Evolutionary conservation across 64 coral and sea anemone species (phyloP), one percentile per base, ranked within the genome.

Genomic region (Anthopleura sola): DNA sequence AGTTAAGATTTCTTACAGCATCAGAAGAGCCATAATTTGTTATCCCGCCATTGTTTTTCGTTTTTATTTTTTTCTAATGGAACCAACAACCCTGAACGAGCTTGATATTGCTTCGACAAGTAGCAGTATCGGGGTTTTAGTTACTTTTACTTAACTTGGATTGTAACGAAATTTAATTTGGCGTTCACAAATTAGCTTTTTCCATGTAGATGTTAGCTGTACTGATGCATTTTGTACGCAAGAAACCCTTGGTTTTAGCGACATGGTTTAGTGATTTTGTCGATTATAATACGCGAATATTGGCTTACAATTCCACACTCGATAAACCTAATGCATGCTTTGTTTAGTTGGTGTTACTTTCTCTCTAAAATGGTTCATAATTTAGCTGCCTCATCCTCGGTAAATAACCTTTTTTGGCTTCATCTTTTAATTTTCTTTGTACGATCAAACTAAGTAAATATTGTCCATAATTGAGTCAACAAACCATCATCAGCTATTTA

Each of bases 371-470:
- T n/a, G 29, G 66, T 28, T 71, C 28, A 32, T 26, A 29, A 68
- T 68, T 71, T 71, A 71, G 66, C 2, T 34, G 29, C 13, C 9
- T 71, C 66, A 34, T 33, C n/a, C 14, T 16, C 8, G 14, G 14
- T 71, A 71, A 71, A 71, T 71, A 71, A 24, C 13, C 28, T 29
- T 71, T n/a, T 71, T 71, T 71, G 66, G 31, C 28, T 71, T 71
- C n/a, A 71, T 71, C 66, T 71, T 71, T 71, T 71, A 36, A 71
- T 71, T 10, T 71, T 32, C 66, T 71, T 71, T 71, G 66, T 71
- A 5, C 31, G 13, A 10, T 9, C 58, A 24, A 71, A 71, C 66
- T 1, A 71, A 71, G 29, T 28, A 71, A 71, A 71, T 28, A 71
- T 4, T 71, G 66, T 17, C 66, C 31, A 15, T 12, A 34, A 32